Percentiles rank a stretch among this genome's conserved stretches.
Evolutionary conservation across 2,113 vertebrate species (phyloP).

Genomic region (Scopus umbretta): DNA sequence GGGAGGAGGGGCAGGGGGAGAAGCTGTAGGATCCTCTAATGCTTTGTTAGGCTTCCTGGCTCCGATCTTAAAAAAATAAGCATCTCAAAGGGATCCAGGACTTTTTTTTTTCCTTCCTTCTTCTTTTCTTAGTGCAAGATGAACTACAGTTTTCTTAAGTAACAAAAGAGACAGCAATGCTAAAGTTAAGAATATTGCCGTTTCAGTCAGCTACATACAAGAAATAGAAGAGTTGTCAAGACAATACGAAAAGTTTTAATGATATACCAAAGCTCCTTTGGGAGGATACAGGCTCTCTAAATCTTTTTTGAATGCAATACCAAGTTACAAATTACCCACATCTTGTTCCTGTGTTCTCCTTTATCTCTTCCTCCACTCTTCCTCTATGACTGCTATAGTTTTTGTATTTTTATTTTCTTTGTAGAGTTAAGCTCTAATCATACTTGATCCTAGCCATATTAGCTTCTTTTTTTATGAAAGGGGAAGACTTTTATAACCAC

Average conservation of each 20-base stretch:
- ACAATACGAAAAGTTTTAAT: conserved; percentile 5
- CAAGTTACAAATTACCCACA: neutral
- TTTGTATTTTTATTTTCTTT: conserved; percentile 13
- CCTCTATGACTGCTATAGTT: neutral
- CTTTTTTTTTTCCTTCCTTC: neutral
- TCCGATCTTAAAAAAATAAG: neutral
- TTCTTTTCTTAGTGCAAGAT: neutral
- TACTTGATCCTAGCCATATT: neutral
- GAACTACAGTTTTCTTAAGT: neutral
- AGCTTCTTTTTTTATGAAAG: neutral
- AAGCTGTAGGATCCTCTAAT: neutral
- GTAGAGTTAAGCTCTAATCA: neutral
- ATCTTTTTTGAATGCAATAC: neutral
- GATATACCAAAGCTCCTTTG: neutral
- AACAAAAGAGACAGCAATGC: neutral
- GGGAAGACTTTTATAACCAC: neutral
- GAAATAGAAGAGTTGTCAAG: neutral
- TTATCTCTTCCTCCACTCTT: conserved; percentile 39
- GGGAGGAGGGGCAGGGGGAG: neutral
- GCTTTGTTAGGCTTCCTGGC: neutral
- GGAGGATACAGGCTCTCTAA: neutral
- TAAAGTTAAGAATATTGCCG: neutral
- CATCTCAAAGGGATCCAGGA: neutral
- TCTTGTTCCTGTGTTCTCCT: neutral
- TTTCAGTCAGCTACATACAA: neutral